Percentiles rank a stretch among this genome's conserved stretches.
Conservation (phyloP, 2,888 invertebrate genomes). For the Bombylius discolor region DNA sequence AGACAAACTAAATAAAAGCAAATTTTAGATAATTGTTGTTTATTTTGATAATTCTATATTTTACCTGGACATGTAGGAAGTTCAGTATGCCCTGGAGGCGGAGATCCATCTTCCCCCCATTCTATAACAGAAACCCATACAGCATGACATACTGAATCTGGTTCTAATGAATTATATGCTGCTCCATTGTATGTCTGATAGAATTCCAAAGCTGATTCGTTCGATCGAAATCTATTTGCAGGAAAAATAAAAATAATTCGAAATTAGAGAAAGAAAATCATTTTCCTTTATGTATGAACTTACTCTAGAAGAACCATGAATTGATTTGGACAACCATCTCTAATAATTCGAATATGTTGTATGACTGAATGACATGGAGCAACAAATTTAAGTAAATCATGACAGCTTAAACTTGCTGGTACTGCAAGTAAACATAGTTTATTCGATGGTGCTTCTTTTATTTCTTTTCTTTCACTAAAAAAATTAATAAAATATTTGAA, state of each 20-base stretch:
- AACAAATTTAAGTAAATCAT: constrained; percentile 86
- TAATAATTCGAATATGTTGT: constrained; percentile 79
- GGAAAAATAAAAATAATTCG: no score
- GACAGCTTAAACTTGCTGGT: constrained; percentile 80
- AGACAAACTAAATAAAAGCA: constrained; percentile 24
- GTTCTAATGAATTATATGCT: constrained; percentile 86
- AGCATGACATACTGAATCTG: constrained; percentile 79
- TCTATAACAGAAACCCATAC: constrained; percentile 93
- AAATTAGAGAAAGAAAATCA: no score
- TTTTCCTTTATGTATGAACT: constrained; percentile 19
- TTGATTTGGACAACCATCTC: constrained; percentile 86
- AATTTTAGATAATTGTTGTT: neutral
- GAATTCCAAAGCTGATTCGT: constrained; percentile 79
- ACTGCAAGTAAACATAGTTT: constrained; percentile 81
- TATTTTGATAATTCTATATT: neutral
- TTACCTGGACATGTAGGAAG: constrained; percentile 89
- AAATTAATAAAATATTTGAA: constrained; percentile 2
- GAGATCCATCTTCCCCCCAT: constrained; percentile 60
- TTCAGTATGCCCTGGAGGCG: constrained; percentile 75
- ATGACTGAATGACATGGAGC: constrained; percentile 86
- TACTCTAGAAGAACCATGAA: constrained; percentile 94
- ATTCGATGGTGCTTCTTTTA: constrained; percentile 59
- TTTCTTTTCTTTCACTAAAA: constrained; percentile 58
- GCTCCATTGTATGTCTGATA: constrained; percentile 85
- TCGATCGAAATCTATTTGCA: constrained; percentile 46